A percentile compares a stretch with the other conserved stretches of the same genome.
phyloP scores from a whole-genome alignment of 2,797 vertebrate species.

The Hippocampus kuda region DNA sequence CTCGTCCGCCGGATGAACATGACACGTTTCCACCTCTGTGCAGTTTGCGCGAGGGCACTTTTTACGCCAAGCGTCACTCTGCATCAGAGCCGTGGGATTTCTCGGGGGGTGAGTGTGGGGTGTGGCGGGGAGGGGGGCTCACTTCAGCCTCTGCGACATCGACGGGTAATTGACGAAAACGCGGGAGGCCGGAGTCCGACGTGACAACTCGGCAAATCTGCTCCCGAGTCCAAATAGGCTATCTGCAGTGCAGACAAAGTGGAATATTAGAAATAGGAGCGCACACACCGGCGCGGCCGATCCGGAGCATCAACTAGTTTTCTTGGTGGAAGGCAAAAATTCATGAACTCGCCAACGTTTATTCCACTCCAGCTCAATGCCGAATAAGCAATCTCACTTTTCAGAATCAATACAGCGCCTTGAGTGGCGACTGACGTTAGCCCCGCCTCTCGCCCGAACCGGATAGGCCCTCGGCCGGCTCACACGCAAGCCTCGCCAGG shows the following conservation, averaged over 20 bases:
- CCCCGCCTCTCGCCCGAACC: neutral
- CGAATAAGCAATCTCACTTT: neutral
- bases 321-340: neutral
- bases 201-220: conserved; percentile 29
- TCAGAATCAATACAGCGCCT: neutral
- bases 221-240: conserved; percentile 26
- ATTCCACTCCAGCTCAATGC: neutral
- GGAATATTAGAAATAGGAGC: conserved; percentile 20
- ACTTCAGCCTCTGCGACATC: conserved; percentile 37
- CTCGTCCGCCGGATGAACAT: conserved; percentile 45
- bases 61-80: conserved; percentile 49
- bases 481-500: neutral
- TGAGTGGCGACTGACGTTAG: neutral
- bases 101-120: neutral
- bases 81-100: conserved; percentile 38
- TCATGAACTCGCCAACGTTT: neutral
- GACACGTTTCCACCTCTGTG: conserved; percentile 45
- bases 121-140: conserved; percentile 18
- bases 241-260: conserved; percentile 14
- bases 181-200: conserved; percentile 16
- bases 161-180: conserved; percentile 42
- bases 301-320: neutral
- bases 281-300: neutral
- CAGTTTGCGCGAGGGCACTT: conserved; percentile 47
- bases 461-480: too few species aligned